Evolutionary conservation across 2,888 invertebrate genomes (phyloP).

Genomic region (Steinernema scapterisci): DNA sequence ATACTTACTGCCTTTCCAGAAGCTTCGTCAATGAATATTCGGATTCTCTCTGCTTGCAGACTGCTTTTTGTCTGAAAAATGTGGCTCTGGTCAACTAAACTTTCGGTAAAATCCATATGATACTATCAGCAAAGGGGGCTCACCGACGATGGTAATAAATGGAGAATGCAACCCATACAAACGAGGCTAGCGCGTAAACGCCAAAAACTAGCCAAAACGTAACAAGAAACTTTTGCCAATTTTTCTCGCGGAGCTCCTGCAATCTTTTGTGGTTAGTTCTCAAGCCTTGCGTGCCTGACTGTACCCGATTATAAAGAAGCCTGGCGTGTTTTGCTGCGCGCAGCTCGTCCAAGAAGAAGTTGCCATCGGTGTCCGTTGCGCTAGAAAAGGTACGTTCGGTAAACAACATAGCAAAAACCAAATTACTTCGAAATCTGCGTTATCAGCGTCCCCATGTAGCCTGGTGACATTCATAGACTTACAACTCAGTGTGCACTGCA

Average conservation of each 20-base stretch:
- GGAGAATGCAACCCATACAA: neutral
- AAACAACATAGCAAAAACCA: too few species aligned
- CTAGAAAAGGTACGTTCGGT: neutral
- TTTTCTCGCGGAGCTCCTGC: neutral
- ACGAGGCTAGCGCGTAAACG: neutral
- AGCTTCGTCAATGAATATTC: conserved; percentile 14
- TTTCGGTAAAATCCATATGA: too few species aligned
- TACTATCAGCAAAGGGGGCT: neutral
- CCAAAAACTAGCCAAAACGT: conserved; percentile 1
- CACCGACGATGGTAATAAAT: conserved; percentile 2
- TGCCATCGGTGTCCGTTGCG: neutral
- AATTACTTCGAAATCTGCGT: too few species aligned
- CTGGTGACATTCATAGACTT: too few species aligned
- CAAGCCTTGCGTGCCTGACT: neutral
- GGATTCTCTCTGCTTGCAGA: neutral
- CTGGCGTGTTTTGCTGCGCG: neutral
- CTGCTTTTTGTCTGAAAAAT: neutral
- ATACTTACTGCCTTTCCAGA: conserved; percentile 5
- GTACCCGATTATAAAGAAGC: neutral
- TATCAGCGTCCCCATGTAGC: too few species aligned
- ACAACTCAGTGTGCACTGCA: too few species aligned
- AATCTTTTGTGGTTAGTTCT: neutral
- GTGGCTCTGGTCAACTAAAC: too few species aligned
- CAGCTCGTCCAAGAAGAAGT: neutral
- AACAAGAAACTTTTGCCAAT: neutral